These are phyloP conservation scores for Siniperca scherzeri DNA, from an alignment of 2,797 vertebrate genomes.

Conservation along the genomic window DNA sequence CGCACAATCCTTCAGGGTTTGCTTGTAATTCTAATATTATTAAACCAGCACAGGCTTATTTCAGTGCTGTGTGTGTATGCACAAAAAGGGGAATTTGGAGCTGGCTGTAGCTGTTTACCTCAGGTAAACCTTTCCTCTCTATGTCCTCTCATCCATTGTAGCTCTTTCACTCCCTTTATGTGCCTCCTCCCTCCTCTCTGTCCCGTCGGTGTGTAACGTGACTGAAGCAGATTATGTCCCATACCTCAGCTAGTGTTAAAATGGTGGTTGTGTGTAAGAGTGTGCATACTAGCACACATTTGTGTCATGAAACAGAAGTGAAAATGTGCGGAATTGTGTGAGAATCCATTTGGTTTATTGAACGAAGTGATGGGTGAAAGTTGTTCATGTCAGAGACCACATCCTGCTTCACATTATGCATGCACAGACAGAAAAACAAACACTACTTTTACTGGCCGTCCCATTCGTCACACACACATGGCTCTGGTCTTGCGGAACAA, in stretches of 20 bases:
- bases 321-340: slow-evolving; percentile 1
- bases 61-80: slow-evolving; percentile 27
- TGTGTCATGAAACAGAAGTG: background rate
- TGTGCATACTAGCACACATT: background rate
- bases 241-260: background rate
- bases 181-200: slow-evolving; percentile 7
- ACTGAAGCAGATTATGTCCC: slow-evolving; percentile 63
- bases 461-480: slow-evolving; percentile 48
- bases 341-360: slow-evolving; percentile 9
- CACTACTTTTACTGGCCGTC: slow-evolving; percentile 13
- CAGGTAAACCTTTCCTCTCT: slow-evolving; percentile 44
- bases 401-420: slow-evolving; percentile 34
- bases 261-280: background rate
- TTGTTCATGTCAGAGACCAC: slow-evolving; percentile 7
- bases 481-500: slow-evolving; percentile 55
- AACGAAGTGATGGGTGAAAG: slow-evolving; percentile 5
- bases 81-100: slow-evolving; percentile 15
- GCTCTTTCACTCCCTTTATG: background rate
- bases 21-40: slow-evolving; percentile 43
- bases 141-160: background rate
- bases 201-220: slow-evolving; percentile 34
- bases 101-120: slow-evolving; percentile 16
- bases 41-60: slow-evolving; percentile 52
- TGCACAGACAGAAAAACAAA: slow-evolving; percentile 35
- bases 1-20: slow-evolving; percentile 12